Percentiles rank a stretch among this genome's conserved stretches.
These are phyloP conservation scores for Furcifer pardalis DNA, from an alignment of 2,797 vertebrate genomes.

Conservation along the genomic window DNA sequence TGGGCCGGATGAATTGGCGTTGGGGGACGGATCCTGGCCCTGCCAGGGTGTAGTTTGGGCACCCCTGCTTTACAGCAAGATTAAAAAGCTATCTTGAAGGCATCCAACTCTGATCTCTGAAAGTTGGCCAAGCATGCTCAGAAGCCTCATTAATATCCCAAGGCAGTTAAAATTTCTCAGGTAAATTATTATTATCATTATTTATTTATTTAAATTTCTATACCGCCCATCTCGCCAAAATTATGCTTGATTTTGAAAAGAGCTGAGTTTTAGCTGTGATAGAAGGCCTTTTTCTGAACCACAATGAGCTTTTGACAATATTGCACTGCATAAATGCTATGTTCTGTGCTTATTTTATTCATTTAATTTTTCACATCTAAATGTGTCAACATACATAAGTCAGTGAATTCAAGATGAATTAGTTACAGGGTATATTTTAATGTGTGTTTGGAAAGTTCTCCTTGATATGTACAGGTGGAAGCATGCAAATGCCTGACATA, in stretches of 20 bases:
- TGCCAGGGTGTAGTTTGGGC: too few relatives aligned
- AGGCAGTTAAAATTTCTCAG: neutral
- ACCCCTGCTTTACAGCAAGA: neutral
- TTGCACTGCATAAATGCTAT: neutral
- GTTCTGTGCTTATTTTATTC: neutral
- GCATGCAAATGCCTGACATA: neutral
- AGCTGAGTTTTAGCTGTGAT: neutral
- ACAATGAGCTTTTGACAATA: neutral
- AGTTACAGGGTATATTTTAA: neutral
- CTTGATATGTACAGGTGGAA: neutral
- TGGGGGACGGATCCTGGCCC: too few relatives aligned
- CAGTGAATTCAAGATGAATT: neutral
- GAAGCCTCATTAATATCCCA: neutral
- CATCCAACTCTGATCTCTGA: neutral
- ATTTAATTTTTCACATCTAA: neutral
- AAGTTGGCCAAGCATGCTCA: neutral
- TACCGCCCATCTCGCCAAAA: too few relatives aligned
- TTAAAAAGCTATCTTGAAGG: neutral
- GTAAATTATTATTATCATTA: too few relatives aligned
- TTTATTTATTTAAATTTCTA: too few relatives aligned
- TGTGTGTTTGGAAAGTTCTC: neutral
- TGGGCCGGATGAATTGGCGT: too few relatives aligned
- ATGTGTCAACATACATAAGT: neutral
- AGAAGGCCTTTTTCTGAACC: neutral
- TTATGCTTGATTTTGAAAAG: neutral